Percentiles rank a stretch among this genome's conserved stretches.
Evolutionary conservation across 2,113 vertebrate species (phyloP).

Genomic region (Solea senegalensis): DNA sequence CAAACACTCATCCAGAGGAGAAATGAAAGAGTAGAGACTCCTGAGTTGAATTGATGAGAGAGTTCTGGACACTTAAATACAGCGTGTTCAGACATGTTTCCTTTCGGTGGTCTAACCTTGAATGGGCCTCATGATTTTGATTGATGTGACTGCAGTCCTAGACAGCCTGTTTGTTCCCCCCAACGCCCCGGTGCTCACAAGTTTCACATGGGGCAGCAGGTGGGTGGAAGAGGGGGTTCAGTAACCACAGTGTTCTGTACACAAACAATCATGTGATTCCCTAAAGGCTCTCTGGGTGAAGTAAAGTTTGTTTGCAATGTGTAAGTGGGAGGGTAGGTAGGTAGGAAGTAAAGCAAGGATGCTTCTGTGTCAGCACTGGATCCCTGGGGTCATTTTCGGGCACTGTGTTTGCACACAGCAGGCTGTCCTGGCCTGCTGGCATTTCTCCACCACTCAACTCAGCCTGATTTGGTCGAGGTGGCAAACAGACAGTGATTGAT

Average conservation of each 20-base stretch:
- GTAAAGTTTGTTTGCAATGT: constrained; percentile 60
- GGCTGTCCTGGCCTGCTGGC: constrained; percentile 33
- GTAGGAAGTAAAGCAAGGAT: constrained; percentile 34
- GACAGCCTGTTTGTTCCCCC: constrained; percentile 58
- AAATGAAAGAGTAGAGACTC: constrained; percentile 16
- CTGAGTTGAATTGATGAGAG: constrained; percentile 60
- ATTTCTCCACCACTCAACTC: constrained; percentile 55
- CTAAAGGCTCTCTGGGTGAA: constrained; percentile 28
- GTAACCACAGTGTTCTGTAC: constrained; percentile 38
- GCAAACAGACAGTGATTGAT: constrained; percentile 82
- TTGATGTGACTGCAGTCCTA: constrained; percentile 63
- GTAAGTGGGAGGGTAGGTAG: constrained; percentile 33
- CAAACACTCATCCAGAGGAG: constrained; percentile 26
- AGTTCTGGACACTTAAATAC: constrained; percentile 53
- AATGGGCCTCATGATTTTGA: constrained; percentile 70
- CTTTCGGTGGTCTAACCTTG: constrained; percentile 63
- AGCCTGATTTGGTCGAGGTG: constrained; percentile 30
- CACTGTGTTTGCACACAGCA: constrained; percentile 41
- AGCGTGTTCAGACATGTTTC: constrained; percentile 67
- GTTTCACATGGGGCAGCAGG: constrained; percentile 37
- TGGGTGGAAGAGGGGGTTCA: not conserved
- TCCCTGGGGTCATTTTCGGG: constrained; percentile 55
- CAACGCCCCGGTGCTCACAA: constrained; percentile 48
- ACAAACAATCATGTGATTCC: constrained; percentile 58
- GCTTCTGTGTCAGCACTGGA: constrained; percentile 18